These are phyloP conservation scores for Myotis brandtii DNA, from an alignment of 2,113 vertebrate genomes.

Conservation along the genomic window DNA sequence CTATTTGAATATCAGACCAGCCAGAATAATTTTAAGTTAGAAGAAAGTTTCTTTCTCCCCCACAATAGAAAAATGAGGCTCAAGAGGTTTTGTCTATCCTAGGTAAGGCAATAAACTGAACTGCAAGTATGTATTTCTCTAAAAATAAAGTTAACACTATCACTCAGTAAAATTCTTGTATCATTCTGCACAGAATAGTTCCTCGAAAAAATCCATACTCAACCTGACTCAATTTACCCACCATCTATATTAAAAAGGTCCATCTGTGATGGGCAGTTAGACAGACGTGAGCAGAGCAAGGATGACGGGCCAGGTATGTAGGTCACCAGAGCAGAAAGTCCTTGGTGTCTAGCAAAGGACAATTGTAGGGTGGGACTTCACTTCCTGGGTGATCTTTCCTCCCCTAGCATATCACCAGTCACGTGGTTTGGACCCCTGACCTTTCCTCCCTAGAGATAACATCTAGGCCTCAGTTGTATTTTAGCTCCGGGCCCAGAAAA, in stretches of 20 bases:
- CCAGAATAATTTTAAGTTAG: neutral
- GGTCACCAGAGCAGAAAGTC: too few relatives aligned
- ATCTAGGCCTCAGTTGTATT: too few relatives aligned
- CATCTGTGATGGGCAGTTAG: too few relatives aligned
- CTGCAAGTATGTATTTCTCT: neutral
- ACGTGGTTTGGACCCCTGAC: too few relatives aligned
- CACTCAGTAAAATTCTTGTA: neutral
- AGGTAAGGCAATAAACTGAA: neutral
- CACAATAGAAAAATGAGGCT: neutral
- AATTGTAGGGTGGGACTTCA: too few relatives aligned
- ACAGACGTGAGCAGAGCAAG: too few relatives aligned
- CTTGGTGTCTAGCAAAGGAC: too few relatives aligned
- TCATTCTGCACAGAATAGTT: neutral
- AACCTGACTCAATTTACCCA: neutral
- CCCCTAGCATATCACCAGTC: too few relatives aligned
- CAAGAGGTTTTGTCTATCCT: neutral
- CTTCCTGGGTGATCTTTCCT: too few relatives aligned
- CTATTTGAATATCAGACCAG: neutral
- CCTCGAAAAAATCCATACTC: neutral
- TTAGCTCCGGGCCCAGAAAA: too few relatives aligned
- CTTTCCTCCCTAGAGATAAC: too few relatives aligned
- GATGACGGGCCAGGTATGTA: too few relatives aligned
- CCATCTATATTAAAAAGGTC: neutral
- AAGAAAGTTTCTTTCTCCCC: neutral
- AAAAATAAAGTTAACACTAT: neutral